Base-by-base conservation (phyloP, 1,140 invertebrate genomes). In the Ostrea denselamellosa region DNA sequence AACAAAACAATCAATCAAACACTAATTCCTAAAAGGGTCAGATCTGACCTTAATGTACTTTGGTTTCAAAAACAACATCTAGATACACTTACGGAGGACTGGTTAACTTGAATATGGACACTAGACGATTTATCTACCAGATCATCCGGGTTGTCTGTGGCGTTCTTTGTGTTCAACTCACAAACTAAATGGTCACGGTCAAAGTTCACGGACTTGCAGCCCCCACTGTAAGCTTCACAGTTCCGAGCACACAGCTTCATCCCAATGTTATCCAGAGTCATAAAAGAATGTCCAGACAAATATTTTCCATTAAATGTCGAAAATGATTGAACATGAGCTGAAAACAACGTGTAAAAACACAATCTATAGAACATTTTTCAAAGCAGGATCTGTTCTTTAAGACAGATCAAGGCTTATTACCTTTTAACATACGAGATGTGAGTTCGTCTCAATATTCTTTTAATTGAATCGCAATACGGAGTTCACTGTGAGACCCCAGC, bases 141-240 rank as follows among this genome's bases (percentile, higher is more conserved):
- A 25, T 25, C 25, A 8, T 77, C 25, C 9, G 68, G 68, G 12
- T 77, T 77, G 68, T 77, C 68, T 0, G 68, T 77, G 25, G 68
- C 25, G 28, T 25, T 77, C 0, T 77, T 14, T 28, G 68, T 34
- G 68, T 77, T 77, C 25, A 77, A 77, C 10, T 77, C 68, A 77
- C 68, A 77, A 14, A 25, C 28, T 2, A 77, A 25, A 34, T 34
- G 68, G 14, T 28, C 68, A 22, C 68, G 8, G 68, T 77, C 9
- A 34, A 28, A 77, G 68, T 77, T 77, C 8, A 77, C 68, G 28
- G 68, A 77, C 25, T 77, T 77, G 10, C 68, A 77, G 12, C 68
- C 25, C 25, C 68, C 68, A 14, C 12, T 10, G 28, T 77, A 77
- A 34, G 68, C 25, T 77, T 77, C 25, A 77, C 68, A 77, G 14